A percentile compares a stretch with the other conserved stretches of the same genome.
Evolutionary conservation across 2,113 vertebrate species (phyloP).

Genomic region (Podarcis muralis): DNA sequence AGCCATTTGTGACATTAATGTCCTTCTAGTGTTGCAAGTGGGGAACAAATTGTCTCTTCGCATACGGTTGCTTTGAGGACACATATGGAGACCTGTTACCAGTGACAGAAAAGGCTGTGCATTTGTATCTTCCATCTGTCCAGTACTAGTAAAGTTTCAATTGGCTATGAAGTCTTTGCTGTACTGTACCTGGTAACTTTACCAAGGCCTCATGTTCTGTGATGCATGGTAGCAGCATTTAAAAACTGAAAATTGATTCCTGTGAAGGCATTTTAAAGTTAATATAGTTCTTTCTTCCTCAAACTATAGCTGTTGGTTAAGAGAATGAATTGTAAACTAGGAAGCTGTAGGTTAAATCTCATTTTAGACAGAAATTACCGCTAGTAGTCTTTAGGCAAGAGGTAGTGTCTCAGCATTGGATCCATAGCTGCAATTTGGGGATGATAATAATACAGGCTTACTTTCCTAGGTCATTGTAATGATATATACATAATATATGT

Average conservation of each 20-base stretch:
- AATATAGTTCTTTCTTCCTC: background rate
- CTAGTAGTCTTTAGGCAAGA: too few species aligned
- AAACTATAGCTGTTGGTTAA: background rate
- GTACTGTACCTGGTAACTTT: background rate
- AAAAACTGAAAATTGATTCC: background rate
- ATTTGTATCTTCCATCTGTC: background rate
- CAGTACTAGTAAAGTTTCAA: background rate
- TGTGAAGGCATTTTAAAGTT: background rate
- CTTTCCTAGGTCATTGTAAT: background rate
- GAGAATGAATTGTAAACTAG: background rate
- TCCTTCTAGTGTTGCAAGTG: constrained; percentile 6
- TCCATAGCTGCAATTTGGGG: too few species aligned
- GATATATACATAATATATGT: background rate
- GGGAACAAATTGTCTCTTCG: background rate
- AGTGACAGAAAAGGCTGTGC: background rate
- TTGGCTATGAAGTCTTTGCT: background rate
- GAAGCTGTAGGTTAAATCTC: background rate
- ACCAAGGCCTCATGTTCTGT: background rate
- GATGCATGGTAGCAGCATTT: constrained; percentile 7
- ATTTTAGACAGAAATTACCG: background rate
- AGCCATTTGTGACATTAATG: background rate
- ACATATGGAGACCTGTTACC: background rate
- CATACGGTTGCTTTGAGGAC: constrained; percentile 5
- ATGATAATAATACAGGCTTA: background rate
- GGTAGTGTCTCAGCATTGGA: too few species aligned